These are phyloP conservation scores for Lissocephala sabroskyi DNA, from an alignment of 2,888 invertebrate genomes.

Conservation along the genomic window DNA sequence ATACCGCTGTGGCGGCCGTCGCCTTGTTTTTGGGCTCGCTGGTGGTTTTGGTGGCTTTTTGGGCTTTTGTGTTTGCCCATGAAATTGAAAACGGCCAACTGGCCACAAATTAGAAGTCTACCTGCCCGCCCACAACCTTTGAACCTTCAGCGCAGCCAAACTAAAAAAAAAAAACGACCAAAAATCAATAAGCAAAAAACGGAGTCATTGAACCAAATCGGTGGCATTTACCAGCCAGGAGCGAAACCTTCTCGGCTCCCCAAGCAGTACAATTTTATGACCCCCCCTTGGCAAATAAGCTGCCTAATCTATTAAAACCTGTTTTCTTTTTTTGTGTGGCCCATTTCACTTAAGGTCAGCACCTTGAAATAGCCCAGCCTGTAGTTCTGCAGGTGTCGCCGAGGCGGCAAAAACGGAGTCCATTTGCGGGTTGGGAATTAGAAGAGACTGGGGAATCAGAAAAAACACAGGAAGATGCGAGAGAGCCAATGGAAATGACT, in stretches of 20 bases:
- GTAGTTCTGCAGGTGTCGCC: constrained; percentile 31
- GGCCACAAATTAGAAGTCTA: constrained; percentile 39
- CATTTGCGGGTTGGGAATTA: too few species aligned
- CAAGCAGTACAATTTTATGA: too few species aligned
- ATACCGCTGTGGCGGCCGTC: too few species aligned
- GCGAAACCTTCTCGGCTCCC: too few species aligned
- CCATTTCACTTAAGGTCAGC: constrained; percentile 14
- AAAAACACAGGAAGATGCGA: too few species aligned
- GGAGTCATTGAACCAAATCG: neutral
- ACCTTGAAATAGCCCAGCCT: constrained; percentile 9
- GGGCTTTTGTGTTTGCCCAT: constrained; percentile 30
- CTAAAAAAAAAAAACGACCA: neutral
- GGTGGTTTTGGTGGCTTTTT: too few species aligned
- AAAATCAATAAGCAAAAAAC: constrained; percentile 31
- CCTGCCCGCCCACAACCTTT: too few species aligned
- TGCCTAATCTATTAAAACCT: constrained; percentile 47
- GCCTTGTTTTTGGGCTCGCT: neutral
- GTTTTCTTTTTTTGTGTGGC: constrained; percentile 15
- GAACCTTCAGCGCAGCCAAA: too few species aligned
- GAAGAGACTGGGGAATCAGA: too few species aligned
- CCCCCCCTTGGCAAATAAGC: constrained; percentile 19
- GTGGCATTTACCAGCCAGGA: neutral
- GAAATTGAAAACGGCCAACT: constrained; percentile 40
- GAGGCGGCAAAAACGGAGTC: too few species aligned
- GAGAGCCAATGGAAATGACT: neutral